These are phyloP conservation scores for Coleophora deauratella DNA, from an alignment of 2,888 invertebrate species.

Conservation along the genomic window DNA sequence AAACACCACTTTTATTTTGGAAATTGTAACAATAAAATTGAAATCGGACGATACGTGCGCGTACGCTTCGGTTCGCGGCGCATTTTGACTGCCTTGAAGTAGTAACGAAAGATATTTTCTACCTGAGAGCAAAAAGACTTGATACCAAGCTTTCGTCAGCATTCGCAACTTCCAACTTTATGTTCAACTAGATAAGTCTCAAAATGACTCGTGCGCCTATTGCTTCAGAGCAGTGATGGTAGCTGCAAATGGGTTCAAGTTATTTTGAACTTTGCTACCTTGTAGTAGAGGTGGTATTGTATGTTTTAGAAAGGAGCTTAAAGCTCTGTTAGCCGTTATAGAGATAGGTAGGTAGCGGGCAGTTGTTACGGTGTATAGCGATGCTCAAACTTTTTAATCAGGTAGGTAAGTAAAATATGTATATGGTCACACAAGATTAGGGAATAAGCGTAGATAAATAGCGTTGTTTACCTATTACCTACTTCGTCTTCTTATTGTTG, in stretches of 20 bases:
- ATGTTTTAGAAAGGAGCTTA: conserved; percentile 31
- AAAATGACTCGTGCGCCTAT: no score
- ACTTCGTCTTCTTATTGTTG: no score
- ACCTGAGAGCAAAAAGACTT: conserved; percentile 64
- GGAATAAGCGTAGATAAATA: no score
- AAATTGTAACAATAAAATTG: not conserved
- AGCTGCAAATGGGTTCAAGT: conserved; percentile 17
- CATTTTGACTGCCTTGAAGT: conserved; percentile 54
- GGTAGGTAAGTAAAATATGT: no score
- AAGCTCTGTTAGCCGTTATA: conserved; percentile 34
- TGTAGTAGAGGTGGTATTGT: conserved; percentile 8
- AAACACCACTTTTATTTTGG: not conserved
- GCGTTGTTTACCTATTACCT: no score
- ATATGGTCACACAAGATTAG: no score
- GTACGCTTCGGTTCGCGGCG: conserved; percentile 38
- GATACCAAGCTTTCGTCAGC: conserved; percentile 15
- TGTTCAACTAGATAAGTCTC: accelerated
- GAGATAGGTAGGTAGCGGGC: conserved; percentile 45
- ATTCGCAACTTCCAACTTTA: conserved; percentile 21
- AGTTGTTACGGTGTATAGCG: conserved; percentile 58
- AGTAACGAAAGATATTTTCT: conserved; percentile 56
- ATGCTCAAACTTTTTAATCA: conserved; percentile 42
- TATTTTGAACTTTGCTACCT: conserved; percentile 16
- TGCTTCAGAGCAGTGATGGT: conserved; percentile 38
- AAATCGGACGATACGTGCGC: conserved; percentile 19